Evolutionary conservation across 2,113 vertebrate species (phyloP), one percentile per base, ranked within the genome.

Genomic region (Daboia siamensis): DNA sequence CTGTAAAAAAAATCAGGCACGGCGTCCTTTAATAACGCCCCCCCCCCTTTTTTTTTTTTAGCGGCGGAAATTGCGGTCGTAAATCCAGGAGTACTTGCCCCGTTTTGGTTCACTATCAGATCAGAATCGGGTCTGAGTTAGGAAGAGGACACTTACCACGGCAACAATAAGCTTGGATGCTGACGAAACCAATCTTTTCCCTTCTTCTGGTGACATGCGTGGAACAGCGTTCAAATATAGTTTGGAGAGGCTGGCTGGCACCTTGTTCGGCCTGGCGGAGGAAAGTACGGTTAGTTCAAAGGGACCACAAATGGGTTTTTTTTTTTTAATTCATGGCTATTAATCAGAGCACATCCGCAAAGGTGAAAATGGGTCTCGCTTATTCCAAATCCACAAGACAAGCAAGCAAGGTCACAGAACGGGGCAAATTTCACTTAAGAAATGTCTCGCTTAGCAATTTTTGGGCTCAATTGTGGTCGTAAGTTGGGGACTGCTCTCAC

Each of bases 161-260:
- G 93, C 93, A n/a, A 94, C 94, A 23, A 96, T 95, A 1, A 96
- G 88, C 86, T 95, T 90, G 90, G 96, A 95, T 80, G 95, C 95
- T 1, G 94, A 95, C 15, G 94, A 94, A 64, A 96, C 69, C 5
- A 96, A 87, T 17, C 96, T 95, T 80, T 12, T 87, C 8, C 95
- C 69, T 93, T 95, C 94, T 86, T 87, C 94, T 9, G 89, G 92
- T 9, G 94, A 80, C 57, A 95, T 91, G 17, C 46, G 52, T 3
- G 94, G 94, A 7, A 57, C 46, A 15, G 96, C 92, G 5, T 61
- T 56, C 51, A 59, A 61, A 64, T 48, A 26, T 3, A 90, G 64
- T 44, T n/a, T 84, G 9, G 44, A 39, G 57, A 61, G 54, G 54
- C 46, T 17, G 44, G 15, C 48, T 26, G 29, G 11, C 33, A 54